Conservation (phyloP, 2,888 invertebrate species). For the Nomada ferruginata region DNA sequence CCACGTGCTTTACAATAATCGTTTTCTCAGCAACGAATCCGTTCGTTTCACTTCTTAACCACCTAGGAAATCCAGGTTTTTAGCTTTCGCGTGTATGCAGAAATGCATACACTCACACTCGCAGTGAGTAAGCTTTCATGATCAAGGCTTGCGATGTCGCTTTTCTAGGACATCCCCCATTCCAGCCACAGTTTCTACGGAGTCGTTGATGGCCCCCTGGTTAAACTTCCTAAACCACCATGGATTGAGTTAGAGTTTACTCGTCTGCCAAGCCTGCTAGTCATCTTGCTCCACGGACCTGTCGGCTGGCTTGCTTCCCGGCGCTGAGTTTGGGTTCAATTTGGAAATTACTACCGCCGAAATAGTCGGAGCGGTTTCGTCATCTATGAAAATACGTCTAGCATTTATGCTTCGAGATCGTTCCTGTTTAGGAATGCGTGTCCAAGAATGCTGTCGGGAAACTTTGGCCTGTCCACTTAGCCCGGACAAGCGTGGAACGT, state of each 20-base stretch:
- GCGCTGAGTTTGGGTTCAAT: slow-evolving; percentile 70
- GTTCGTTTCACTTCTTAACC: neutral
- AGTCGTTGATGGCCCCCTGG: slow-evolving; percentile 76
- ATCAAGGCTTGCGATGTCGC: slow-evolving; percentile 50
- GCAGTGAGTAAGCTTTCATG: slow-evolving; percentile 30
- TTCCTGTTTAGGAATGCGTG: slow-evolving; percentile 42
- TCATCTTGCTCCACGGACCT: slow-evolving; percentile 57
- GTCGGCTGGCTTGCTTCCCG: slow-evolving; percentile 57
- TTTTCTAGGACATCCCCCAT: slow-evolving; percentile 56
- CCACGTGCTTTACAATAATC: neutral
- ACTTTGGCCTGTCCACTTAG: slow-evolving; percentile 48
- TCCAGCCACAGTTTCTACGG: slow-evolving; percentile 70
- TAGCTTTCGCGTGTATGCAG: neutral
- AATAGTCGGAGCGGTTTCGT: slow-evolving; percentile 58
- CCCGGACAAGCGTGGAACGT: slow-evolving; percentile 1
- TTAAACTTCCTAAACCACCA: slow-evolving; percentile 75
- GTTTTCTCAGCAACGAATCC: neutral
- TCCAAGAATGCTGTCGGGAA: slow-evolving; percentile 45
- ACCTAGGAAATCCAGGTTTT: neutral
- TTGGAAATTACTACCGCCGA: slow-evolving; percentile 69
- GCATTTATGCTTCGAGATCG: slow-evolving; percentile 33
- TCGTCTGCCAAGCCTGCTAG: slow-evolving; percentile 67
- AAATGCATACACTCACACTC: neutral
- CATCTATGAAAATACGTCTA: slow-evolving; percentile 52
- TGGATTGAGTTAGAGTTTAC: slow-evolving; percentile 75